Evolutionary conservation across 2,113 vertebrate species (phyloP).

Genomic region (Spheniscus mendiculus): DNA sequence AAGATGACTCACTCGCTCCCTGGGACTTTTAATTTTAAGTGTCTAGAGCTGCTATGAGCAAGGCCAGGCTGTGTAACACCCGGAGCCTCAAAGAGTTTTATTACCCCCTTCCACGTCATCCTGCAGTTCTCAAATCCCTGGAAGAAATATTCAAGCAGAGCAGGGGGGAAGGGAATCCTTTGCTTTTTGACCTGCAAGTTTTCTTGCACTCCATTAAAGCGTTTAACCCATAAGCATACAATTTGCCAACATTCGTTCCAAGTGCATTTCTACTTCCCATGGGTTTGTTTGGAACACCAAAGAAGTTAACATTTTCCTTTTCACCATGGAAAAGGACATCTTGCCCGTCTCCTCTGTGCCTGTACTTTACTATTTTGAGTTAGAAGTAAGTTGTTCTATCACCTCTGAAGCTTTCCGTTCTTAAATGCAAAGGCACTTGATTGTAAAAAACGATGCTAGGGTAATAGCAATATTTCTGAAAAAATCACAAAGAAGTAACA

Average conservation of each 20-base stretch:
- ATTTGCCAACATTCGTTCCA: not conserved
- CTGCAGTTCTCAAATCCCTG: slow-evolving; percentile 47
- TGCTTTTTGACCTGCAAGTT: not conserved
- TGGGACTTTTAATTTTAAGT: slow-evolving; percentile 65
- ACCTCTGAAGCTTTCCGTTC: not conserved
- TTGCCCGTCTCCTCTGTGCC: not conserved
- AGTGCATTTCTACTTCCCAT: not conserved
- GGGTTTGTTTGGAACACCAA: not conserved
- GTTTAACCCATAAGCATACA: not conserved
- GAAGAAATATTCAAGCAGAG: slow-evolving; percentile 24
- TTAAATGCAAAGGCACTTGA: not conserved
- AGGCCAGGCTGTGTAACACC: slow-evolving; percentile 27
- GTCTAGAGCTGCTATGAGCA: not conserved
- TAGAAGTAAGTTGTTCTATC: not conserved
- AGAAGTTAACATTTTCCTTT: not conserved
- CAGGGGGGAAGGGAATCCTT: slow-evolving; percentile 46
- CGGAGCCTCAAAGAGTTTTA: slow-evolving; percentile 16
- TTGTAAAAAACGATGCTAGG: not conserved
- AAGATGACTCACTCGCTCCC: not conserved
- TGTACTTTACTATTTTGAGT: not conserved
- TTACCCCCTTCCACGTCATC: slow-evolving; percentile 63
- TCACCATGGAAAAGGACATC: not conserved
- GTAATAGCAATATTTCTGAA: not conserved
- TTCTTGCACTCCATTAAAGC: not conserved
- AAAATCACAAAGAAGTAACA: not conserved